phyloP scores from a whole-genome alignment of 1,140 invertebrate genomes.

The Microplitis demolitor region DNA sequence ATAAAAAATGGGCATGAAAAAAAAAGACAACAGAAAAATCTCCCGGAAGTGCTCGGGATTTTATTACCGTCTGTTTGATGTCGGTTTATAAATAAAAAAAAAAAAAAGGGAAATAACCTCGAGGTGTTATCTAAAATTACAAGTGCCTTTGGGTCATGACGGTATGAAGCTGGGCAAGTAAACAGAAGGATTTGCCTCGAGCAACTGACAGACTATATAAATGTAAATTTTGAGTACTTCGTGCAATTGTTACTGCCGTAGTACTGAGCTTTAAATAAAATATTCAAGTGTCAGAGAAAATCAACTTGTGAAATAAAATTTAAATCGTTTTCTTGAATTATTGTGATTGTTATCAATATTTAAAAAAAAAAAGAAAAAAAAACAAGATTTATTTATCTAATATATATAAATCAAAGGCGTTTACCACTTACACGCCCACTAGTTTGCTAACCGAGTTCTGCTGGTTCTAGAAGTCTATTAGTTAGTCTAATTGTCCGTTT shows the following conservation, averaged over 20 bases:
- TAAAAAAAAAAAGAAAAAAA: neutral
- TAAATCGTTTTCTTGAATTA: neutral
- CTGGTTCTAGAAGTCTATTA: conserved; percentile 48
- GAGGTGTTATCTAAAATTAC: neutral
- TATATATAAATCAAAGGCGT: neutral
- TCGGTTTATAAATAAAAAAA: neutral
- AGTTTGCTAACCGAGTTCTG: conserved; percentile 44
- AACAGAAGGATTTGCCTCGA: conserved; percentile 16
- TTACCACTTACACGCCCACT: conserved; percentile 35
- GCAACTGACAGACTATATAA: conserved; percentile 24
- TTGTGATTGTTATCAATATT: neutral
- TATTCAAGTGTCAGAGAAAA: conserved; percentile 4
- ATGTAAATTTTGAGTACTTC: conserved; percentile 29
- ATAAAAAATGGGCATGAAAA: neutral
- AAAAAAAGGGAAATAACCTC: neutral
- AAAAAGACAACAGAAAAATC: neutral
- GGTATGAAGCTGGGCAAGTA: neutral
- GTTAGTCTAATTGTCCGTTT: conserved; percentile 54
- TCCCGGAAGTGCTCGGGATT: neutral
- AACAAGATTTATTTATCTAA: too few relatives aligned
- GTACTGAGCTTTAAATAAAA: neutral
- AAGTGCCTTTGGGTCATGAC: neutral
- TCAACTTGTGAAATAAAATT: neutral
- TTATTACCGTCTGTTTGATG: neutral
- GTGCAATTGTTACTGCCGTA: conserved; percentile 1